phyloP scores from a whole-genome alignment of 1,140 invertebrate genomes.

The Drosophila simulans region DNA sequence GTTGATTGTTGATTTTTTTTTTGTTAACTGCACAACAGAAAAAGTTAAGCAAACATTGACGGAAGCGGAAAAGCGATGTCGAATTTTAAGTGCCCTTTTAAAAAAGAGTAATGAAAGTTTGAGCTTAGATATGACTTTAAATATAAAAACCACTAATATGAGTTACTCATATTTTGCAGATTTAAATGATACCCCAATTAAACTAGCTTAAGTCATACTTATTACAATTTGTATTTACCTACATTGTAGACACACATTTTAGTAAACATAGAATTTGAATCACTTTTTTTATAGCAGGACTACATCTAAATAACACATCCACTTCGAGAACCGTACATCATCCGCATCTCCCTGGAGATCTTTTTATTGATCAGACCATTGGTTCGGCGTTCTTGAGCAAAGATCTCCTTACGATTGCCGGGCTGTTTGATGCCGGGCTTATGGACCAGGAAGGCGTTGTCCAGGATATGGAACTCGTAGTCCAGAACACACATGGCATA shows the following conservation, averaged over 20 bases:
- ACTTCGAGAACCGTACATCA: constrained; percentile 9
- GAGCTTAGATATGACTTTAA: no score
- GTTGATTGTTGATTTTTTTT: constrained; percentile 16
- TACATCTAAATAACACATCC: constrained; percentile 9
- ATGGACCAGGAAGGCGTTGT: constrained; percentile 94
- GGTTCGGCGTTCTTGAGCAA: rapidly evolving
- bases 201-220: no score
- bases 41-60: constrained; percentile 46
- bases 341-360: background rate
- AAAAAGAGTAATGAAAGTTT: background rate
- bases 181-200: no score
- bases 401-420: rapidly evolving
- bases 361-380: background rate
- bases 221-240: background rate
- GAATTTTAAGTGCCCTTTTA: constrained; percentile 11
- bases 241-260: no score
- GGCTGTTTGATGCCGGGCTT: constrained; percentile 91
- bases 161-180: no score
- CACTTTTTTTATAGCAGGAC: background rate
- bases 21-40: constrained; percentile 31
- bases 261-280: constrained; percentile 1
- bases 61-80: constrained; percentile 10
- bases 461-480: constrained; percentile 94
- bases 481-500: constrained; percentile 93
- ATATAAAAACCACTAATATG: background rate